A percentile compares a stretch with the other conserved stretches of the same genome.
phyloP scores from a whole-genome alignment of 2,113 vertebrate genomes.

The Vimba vimba region DNA sequence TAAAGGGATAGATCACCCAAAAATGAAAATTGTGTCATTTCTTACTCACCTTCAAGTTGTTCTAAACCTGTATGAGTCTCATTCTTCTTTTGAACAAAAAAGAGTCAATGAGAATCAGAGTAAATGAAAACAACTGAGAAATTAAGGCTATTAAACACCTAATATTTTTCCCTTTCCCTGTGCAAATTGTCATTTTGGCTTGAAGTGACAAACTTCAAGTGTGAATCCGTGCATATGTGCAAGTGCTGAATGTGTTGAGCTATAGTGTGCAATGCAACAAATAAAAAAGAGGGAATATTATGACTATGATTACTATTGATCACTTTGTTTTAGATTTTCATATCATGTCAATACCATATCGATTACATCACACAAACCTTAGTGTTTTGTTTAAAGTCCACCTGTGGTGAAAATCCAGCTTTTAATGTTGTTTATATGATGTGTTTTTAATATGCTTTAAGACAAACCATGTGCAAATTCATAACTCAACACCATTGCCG shows the following conservation, averaged over 20 bases:
- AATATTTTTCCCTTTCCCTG: no score
- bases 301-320: neutral
- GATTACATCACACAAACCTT: neutral
- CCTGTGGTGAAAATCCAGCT: no score
- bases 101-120: no score
- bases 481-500: no score
- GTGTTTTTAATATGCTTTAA: no score
- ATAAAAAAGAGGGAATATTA: neutral
- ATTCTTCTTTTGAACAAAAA: no score
- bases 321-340: neutral
- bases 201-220: neutral
- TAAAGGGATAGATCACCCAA: neutral
- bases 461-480: no score
- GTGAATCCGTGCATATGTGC: neutral
- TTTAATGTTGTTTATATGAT: no score
- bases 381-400: neutral
- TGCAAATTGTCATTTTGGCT: neutral
- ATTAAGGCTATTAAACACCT: neutral
- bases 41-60: no score
- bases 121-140: neutral
- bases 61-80: no score
- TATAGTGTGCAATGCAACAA: neutral
- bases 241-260: neutral
- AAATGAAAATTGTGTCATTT: no score
- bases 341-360: neutral